phyloP scores from a whole-genome alignment of 2,113 vertebrate genomes.

The Terrapene triunguis region DNA sequence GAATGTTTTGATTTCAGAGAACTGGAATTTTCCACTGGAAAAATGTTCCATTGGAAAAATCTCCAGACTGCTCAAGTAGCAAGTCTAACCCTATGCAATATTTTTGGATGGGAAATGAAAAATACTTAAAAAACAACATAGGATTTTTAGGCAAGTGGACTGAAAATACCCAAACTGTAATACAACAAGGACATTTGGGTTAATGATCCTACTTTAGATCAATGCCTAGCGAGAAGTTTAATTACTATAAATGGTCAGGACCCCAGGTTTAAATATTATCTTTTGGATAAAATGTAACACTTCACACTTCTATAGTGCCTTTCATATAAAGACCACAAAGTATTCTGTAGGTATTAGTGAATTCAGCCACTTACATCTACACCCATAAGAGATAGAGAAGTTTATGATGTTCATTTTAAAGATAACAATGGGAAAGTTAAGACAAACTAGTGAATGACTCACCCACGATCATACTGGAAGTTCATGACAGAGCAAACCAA shows the following conservation, averaged over 20 bases:
- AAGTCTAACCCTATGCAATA: neutral
- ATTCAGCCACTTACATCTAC: neutral
- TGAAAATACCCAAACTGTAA: neutral
- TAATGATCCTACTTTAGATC: neutral
- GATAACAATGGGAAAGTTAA: neutral
- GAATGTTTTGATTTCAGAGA: neutral
- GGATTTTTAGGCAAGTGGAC: neutral
- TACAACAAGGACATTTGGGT: neutral
- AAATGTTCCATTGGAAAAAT: neutral
- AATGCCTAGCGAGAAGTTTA: neutral
- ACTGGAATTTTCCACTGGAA: neutral
- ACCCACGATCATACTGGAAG: neutral
- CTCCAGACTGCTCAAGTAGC: neutral
- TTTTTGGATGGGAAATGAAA: neutral
- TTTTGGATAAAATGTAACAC: neutral
- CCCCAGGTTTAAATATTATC: neutral
- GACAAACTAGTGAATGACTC: neutral
- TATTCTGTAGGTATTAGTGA: neutral
- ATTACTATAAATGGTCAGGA: neutral
- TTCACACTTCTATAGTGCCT: neutral
- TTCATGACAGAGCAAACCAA: neutral
- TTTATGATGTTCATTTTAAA: neutral
- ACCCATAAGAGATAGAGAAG: neutral
- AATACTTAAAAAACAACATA: neutral
- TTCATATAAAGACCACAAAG: neutral